These are phyloP conservation scores for Garra rufa DNA, from an alignment of 2,113 vertebrate genomes.

Conservation along the genomic window DNA sequence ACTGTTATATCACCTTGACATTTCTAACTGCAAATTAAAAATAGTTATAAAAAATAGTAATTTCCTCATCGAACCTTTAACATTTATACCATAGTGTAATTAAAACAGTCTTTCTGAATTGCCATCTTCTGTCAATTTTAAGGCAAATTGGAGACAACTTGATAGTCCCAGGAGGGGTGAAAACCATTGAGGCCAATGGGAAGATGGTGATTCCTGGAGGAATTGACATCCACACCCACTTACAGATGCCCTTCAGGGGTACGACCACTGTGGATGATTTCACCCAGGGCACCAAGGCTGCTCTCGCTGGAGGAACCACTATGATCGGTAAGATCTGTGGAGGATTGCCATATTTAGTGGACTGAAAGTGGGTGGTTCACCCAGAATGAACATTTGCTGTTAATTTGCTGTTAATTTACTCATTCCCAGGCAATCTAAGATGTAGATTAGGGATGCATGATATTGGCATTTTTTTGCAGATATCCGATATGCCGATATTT, in stretches of 20 bases:
- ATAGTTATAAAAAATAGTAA: background rate
- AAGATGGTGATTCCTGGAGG: constrained; percentile 98
- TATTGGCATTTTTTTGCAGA: no score
- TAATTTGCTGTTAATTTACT: background rate
- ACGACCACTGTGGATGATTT: constrained; percentile 96
- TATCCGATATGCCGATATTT: no score
- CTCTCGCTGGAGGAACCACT: constrained; percentile 93
- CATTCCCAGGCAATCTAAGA: background rate
- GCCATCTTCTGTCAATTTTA: constrained; percentile 37
- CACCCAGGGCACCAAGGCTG: constrained; percentile 90
- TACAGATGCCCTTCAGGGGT: constrained; percentile 97
- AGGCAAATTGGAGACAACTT: constrained; percentile 99
- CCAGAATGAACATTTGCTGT: no score
- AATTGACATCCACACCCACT: constrained; percentile 95
- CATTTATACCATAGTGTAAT: no score
- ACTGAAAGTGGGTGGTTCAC: no score
- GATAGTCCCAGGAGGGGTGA: constrained; percentile 95
- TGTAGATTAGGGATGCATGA: no score
- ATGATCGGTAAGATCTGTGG: constrained; percentile 85
- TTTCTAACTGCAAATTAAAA: background rate
- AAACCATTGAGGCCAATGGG: constrained; percentile 94
- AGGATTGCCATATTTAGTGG: background rate
- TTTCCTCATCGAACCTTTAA: background rate
- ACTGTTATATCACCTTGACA: background rate
- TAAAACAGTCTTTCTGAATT: background rate